Evolutionary conservation across 2,797 vertebrate genomes (phyloP).

Genomic region (Sebastes nivosus): DNA sequence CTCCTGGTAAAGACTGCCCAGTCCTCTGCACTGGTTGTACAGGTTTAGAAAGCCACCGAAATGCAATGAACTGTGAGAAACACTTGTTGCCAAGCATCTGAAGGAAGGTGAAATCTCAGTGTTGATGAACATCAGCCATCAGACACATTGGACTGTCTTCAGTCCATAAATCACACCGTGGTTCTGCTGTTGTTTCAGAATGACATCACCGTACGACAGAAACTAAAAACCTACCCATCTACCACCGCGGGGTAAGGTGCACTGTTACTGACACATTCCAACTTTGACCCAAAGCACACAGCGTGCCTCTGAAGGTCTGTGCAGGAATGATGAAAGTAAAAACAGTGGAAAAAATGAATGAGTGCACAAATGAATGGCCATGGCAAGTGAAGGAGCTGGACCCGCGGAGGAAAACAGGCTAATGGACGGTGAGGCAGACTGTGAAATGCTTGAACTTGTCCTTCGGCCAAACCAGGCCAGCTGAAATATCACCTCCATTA

Average conservation of each 20-base stretch:
- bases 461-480: slow-evolving; percentile 71
- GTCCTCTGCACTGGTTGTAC: not conserved
- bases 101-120: slow-evolving; percentile 7
- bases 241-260: slow-evolving; percentile 36
- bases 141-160: slow-evolving; percentile 25
- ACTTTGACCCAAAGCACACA: slow-evolving; percentile 53
- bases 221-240: slow-evolving; percentile 36
- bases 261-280: slow-evolving; percentile 57
- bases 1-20: not conserved
- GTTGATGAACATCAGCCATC: slow-evolving; percentile 10
- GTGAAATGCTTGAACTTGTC: slow-evolving; percentile 58
- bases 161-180: slow-evolving; percentile 50
- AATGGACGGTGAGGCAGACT: slow-evolving; percentile 26
- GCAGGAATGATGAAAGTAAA: slow-evolving; percentile 30
- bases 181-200: slow-evolving; percentile 38
- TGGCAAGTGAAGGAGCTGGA: slow-evolving; percentile 18
- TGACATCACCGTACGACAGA: slow-evolving; percentile 44
- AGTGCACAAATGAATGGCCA: slow-evolving; percentile 35
- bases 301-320: slow-evolving; percentile 28
- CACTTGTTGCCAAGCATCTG: slow-evolving; percentile 7
- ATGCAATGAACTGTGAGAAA: slow-evolving; percentile 16
- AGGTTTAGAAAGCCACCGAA: not conserved
- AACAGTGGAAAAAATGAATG: slow-evolving; percentile 46
- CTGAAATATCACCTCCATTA: slow-evolving; percentile 62
- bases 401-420: slow-evolving; percentile 28